Evolutionary conservation across 2,888 invertebrate genomes (phyloP).

Genomic region (Ophraella communa): DNA sequence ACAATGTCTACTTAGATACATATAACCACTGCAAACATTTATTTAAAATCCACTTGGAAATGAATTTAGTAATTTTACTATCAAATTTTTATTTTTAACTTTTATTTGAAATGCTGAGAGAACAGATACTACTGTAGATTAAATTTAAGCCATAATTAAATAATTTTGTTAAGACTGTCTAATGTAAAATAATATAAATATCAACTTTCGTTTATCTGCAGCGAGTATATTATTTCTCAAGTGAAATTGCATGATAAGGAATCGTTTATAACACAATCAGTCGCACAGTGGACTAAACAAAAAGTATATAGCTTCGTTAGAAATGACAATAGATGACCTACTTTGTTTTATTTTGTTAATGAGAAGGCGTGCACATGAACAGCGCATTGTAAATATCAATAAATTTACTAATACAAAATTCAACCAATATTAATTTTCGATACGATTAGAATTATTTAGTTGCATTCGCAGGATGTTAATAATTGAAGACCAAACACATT

Average conservation of each 20-base stretch:
- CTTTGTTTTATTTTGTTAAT: conserved; percentile 29
- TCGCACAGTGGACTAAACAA: conserved; percentile 37
- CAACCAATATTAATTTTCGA: background rate
- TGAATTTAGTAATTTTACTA: too few species aligned
- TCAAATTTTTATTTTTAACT: too few species aligned
- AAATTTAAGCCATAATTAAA: too few species aligned
- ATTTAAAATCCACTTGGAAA: too few species aligned
- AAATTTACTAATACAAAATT: background rate
- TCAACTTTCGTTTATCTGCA: background rate
- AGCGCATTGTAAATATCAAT: too few species aligned
- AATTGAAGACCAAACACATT: background rate
- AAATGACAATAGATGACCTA: conserved; percentile 38
- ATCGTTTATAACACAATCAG: conserved; percentile 33
- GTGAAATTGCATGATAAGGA: conserved; percentile 40
- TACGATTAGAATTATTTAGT: background rate
- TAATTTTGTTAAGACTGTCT: too few species aligned
- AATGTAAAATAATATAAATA: too few species aligned
- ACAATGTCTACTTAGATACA: too few species aligned
- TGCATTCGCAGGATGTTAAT: background rate
- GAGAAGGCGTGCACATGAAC: conserved; percentile 23
- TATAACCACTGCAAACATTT: too few species aligned
- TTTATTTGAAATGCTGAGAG: too few species aligned
- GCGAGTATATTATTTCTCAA: conserved; percentile 29
- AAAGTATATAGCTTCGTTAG: conserved; percentile 41
- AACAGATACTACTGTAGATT: too few species aligned